These are phyloP conservation scores for Globicephala melas DNA, from an alignment of 2,113 vertebrate genomes.

Conservation along the genomic window DNA sequence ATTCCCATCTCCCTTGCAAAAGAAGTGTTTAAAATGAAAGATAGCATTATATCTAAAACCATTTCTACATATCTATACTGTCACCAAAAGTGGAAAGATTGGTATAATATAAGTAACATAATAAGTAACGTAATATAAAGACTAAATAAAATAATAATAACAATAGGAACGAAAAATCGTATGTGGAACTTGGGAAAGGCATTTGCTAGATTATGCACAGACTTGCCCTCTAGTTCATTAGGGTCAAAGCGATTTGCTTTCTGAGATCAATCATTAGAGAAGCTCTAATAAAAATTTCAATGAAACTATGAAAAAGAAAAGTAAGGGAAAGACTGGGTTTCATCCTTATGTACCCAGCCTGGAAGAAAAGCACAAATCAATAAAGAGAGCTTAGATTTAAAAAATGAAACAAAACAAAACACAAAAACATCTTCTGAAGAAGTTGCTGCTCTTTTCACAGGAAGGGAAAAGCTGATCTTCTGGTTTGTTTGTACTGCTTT, in stretches of 20 bases:
- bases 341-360: neutral
- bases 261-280: neutral
- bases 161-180: neutral
- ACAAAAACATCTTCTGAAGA: conserved; percentile 15
- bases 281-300: conserved; percentile 17
- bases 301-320: conserved; percentile 61
- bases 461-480: conserved; percentile 58
- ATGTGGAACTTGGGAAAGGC: neutral
- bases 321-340: conserved; percentile 57
- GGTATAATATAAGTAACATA: neutral
- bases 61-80: neutral
- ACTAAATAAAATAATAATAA: neutral
- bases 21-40: neutral
- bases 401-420: neutral
- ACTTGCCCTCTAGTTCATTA: neutral
- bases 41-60: neutral
- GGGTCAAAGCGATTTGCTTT: neutral
- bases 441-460: conserved; percentile 48
- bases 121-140: too few species aligned
- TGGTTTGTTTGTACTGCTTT: neutral
- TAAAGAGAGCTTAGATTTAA: neutral
- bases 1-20: neutral
- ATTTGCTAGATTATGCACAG: neutral
- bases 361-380: conserved; percentile 48
- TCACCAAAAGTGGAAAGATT: neutral